Evolutionary conservation across 2,888 invertebrate genomes (phyloP), one percentile per base, ranked within the genome.

Genomic region (Emmelina monodactyla): DNA sequence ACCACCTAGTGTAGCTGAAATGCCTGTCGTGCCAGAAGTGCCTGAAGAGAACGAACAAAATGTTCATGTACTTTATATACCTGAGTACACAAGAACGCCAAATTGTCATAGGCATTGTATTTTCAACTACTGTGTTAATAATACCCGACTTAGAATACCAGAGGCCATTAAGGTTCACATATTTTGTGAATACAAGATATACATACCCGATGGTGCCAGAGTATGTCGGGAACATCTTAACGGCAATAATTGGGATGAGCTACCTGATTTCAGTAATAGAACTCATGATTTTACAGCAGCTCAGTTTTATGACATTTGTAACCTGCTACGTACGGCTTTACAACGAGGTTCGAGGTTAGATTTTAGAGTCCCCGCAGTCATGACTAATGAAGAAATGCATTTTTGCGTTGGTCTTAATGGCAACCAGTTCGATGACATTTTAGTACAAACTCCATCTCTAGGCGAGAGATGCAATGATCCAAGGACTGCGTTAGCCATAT

Each of bases 401-500:
- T 40, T 33, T 34, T 39, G 39, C 29, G 37, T 34, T 12, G 36
- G 36, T 2, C 34, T 33, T 14, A 35, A 7, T 22, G 4, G 9
- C 13, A 35, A 35, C 13, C 16, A 38, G 16, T 36, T 36, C 25
- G 33, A 14, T 14, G 15, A 14, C 9, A 34, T 37, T 14, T 29
- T 37, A 25, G 33, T 33, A 15, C 30, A 34, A 34, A 34, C 34
- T 14, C 34, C 33, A 6, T 22, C 33, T 15, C 22, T 33, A 22
- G 22, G 10, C 14, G 13, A 31, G n/a, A 37, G 22, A n/a, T 39
- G 37, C 31, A 38, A 30, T 14, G 12, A 39, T 10, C 39, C 37
- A 9, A 33, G 32, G 32, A 35, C 37, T 33, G 37, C 35, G 7
- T 37, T 40, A 40, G 40, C 31, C 12, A 41, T 41, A 14, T 36